These are phyloP conservation scores for Limnodromus scolopaceus DNA, from an alignment of 2,797 vertebrate species.

Conservation along the genomic window DNA sequence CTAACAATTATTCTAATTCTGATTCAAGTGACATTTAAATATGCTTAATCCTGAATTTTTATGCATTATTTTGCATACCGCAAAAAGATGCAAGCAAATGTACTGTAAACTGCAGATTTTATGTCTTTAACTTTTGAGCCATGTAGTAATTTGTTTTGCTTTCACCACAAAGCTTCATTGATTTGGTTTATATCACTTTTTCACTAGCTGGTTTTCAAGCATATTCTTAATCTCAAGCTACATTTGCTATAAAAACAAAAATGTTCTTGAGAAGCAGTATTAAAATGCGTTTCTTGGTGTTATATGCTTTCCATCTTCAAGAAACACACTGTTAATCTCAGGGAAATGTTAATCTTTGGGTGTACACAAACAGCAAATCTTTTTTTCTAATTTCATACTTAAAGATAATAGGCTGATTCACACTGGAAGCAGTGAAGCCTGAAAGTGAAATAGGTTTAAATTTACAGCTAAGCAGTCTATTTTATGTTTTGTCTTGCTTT, in stretches of 20 bases:
- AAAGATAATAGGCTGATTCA: slow-evolving; percentile 71
- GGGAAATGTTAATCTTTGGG: not conserved
- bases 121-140: not conserved
- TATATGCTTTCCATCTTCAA: not conserved
- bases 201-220: not conserved
- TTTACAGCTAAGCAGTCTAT: slow-evolving; percentile 62
- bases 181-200: not conserved
- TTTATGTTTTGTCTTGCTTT: slow-evolving; percentile 67
- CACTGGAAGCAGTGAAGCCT: slow-evolving; percentile 48
- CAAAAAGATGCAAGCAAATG: slow-evolving; percentile 49
- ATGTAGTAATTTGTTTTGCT: not conserved
- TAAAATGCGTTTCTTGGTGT: slow-evolving; percentile 21
- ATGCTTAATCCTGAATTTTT: slow-evolving; percentile 40
- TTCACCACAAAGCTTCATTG: not conserved
- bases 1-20: slow-evolving; percentile 5
- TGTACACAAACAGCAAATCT: slow-evolving; percentile 38
- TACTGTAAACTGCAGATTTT: slow-evolving; percentile 25
- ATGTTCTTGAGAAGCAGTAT: not conserved
- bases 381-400: slow-evolving; percentile 67
- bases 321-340: slow-evolving; percentile 38
- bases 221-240: not conserved
- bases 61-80: slow-evolving; percentile 48
- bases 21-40: slow-evolving; percentile 39
- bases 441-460: slow-evolving; percentile 72
- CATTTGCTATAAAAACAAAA: slow-evolving; percentile 50